Evolutionary conservation across 2,888 invertebrate genomes (phyloP).

Genomic region (Lycophotia porphyrea): DNA sequence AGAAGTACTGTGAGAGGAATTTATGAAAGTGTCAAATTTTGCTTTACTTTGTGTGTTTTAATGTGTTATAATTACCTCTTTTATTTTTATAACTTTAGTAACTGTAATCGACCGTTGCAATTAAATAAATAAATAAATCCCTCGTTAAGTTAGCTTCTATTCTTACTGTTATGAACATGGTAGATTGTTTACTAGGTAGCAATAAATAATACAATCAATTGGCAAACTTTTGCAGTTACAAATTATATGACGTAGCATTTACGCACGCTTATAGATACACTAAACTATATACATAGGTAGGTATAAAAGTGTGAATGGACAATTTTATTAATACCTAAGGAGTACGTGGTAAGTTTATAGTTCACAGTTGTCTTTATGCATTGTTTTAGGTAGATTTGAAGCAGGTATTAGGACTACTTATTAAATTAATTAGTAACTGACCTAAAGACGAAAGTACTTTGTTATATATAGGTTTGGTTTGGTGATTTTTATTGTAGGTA

Average conservation of each 20-base stretch:
- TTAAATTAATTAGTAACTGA: background rate
- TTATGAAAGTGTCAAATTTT: too few species aligned
- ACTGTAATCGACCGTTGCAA: too few species aligned
- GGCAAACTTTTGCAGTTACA: background rate
- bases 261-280: background rate
- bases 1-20: too few species aligned
- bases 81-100: too few species aligned
- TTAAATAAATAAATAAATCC: too few species aligned
- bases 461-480: background rate
- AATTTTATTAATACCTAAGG: constrained; percentile 4
- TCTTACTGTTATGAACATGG: background rate
- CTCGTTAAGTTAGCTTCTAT: background rate
- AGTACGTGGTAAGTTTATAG: background rate
- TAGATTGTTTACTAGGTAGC: constrained; percentile 7
- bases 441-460: background rate
- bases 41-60: too few species aligned
- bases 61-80: too few species aligned
- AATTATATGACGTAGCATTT: constrained; percentile 21
- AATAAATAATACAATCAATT: constrained; percentile 13
- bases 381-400: background rate
- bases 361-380: background rate
- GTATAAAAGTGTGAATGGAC: background rate
- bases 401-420: background rate
- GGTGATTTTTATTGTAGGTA: background rate
- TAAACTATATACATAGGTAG: background rate